A percentile compares a stretch with the other conserved stretches of the same genome.
phyloP scores from a whole-genome alignment of 2,888 invertebrate species.

The Dicyrtoma fusca region DNA sequence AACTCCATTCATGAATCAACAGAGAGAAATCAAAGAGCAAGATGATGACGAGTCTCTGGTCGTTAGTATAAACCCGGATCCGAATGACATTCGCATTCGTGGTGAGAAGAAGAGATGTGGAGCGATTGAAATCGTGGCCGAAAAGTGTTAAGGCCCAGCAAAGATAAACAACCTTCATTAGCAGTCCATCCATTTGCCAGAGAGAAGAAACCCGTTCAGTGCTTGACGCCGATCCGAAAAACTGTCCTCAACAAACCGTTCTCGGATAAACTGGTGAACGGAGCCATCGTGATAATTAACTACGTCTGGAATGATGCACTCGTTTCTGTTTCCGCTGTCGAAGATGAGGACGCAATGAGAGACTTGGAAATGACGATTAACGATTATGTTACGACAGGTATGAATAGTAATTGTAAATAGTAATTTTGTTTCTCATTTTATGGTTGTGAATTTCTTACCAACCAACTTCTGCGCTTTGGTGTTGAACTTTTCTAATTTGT shows the following conservation, averaged over 20 bases:
- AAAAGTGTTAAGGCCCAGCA: too few relatives aligned
- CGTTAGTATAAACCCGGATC: too few relatives aligned
- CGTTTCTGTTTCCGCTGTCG: neutral
- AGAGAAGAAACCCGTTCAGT: too few relatives aligned
- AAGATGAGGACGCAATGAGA: neutral
- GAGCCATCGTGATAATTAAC: neutral
- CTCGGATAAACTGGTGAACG: neutral
- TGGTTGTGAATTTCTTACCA: neutral
- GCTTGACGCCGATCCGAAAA: neutral
- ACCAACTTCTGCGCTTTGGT: too few relatives aligned
- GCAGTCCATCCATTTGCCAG: too few relatives aligned
- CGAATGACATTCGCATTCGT: too few relatives aligned
- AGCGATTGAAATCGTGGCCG: too few relatives aligned
- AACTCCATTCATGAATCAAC: constrained; percentile 65
- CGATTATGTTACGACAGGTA: neutral
- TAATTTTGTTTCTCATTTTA: neutral
- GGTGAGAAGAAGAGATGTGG: too few relatives aligned
- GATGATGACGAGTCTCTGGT: constrained; percentile 47
- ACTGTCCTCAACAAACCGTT: neutral
- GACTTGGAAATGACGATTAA: neutral
- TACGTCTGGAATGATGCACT: neutral
- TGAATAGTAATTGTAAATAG: neutral
- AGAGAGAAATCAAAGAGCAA: constrained; percentile 60
- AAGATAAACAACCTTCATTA: too few relatives aligned
- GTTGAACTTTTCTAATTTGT: too few relatives aligned